phyloP scores from a whole-genome alignment of 2,113 vertebrate genomes.

The Tychaedon coryphoeus region DNA sequence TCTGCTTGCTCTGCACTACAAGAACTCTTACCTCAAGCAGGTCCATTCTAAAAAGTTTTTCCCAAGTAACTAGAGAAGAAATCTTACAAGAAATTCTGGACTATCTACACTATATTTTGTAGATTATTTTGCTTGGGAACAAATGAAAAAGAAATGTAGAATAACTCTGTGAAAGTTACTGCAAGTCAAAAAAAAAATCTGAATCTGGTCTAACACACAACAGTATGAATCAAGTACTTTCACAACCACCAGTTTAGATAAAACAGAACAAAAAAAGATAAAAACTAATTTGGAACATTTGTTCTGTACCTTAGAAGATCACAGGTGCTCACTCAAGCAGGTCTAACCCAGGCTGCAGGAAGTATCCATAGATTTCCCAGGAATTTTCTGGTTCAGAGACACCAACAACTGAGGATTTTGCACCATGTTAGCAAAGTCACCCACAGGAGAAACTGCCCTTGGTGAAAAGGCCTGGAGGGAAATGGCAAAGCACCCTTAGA shows the following conservation, averaged over 20 bases:
- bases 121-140: background rate
- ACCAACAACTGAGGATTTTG: fast-evolving
- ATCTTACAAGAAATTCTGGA: background rate
- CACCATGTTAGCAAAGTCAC: fast-evolving
- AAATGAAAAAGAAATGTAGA: background rate
- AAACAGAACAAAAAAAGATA: fast-evolving
- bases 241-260: background rate
- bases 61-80: background rate
- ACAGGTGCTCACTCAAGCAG: fast-evolving
- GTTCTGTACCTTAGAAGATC: background rate
- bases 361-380: background rate
- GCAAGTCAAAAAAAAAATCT: background rate
- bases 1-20: background rate
- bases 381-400: background rate
- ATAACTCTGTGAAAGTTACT: background rate
- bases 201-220: fast-evolving
- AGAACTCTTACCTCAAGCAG: background rate
- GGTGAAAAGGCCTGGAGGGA: fast-evolving
- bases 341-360: background rate
- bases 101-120: background rate
- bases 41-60: background rate
- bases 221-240: fast-evolving
- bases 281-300: background rate
- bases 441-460: background rate
- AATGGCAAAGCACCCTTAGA: fast-evolving